Base-by-base conservation (phyloP, 2,888 invertebrate species). In the Pimpla rufipes region DNA sequence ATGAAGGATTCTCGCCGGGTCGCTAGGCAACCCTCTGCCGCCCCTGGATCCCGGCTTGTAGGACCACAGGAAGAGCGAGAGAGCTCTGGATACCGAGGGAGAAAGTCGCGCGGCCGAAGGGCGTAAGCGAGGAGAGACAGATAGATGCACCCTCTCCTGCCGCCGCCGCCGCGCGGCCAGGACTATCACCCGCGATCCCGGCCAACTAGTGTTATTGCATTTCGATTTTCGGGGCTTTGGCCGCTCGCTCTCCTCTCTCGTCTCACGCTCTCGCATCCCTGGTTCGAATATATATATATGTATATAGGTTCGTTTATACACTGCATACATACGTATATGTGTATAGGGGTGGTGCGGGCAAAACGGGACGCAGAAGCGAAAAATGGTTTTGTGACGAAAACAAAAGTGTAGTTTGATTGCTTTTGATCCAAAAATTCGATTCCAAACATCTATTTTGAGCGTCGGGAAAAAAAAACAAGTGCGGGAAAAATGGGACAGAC, bases 1-100 rank as follows among this genome's bases (percentile, higher is more conserved):
- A 40, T 55, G 35, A 35, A 45, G 57, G 79, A 75, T 79, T 52
- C 76, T 79, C 85, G 73, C 35, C 78, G 81, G 84, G 86, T 87
- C 86, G 86, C 86, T 87, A 87, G 86, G 86, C 86, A 87, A 87
- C 86, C 83, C 85, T 85, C 85, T 42, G 64, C 83, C 80, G 80
- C 83, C 80, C 85, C 84, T 85, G 83, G 84, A 83, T 68, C 84
- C 82, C 71, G 50, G 76, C 76, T 79, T 47, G 76, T 73, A 67
- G 78, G 75, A 82, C 78, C 70, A 66, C 42, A 45, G 64, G 42
- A 67, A 73, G 55, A 70, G 40, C 35, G 71, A 67, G 70, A 59
- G 73, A 42, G 45, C 29, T 45, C 18, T 18, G 45, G 67, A 18
- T 45, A 16, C 8, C 23, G 40, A 73, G 55, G 2, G 62, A 42